These are phyloP conservation scores for Xenus cinereus DNA, from an alignment of 2,113 vertebrate species.

Conservation along the genomic window DNA sequence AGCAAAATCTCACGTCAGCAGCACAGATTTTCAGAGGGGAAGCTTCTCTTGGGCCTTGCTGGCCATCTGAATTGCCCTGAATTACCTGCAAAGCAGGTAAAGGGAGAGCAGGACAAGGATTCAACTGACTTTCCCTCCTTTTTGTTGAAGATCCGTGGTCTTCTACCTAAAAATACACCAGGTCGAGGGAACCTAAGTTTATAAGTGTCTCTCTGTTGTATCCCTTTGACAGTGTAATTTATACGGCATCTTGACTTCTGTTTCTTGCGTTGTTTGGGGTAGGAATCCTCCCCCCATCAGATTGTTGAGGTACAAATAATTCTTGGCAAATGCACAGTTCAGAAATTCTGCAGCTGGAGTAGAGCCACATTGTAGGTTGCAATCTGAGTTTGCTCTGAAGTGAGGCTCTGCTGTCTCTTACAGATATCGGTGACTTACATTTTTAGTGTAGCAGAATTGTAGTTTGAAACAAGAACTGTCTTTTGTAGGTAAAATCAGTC, in stretches of 20 bases:
- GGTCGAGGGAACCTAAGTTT: neutral
- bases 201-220: neutral
- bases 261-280: neutral
- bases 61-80: neutral
- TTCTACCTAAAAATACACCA: neutral
- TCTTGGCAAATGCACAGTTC: neutral
- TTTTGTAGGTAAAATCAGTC: neutral
- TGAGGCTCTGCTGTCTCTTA: neutral
- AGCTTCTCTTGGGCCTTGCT: neutral
- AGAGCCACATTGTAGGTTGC: neutral
- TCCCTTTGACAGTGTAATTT: neutral
- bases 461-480: neutral
- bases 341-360: neutral
- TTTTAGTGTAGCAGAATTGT: neutral
- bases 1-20: neutral
- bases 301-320: neutral
- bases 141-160: neutral
- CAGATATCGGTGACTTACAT: neutral
- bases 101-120: neutral
- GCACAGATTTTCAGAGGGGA: neutral
- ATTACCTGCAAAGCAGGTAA: neutral
- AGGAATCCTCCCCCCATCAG: neutral
- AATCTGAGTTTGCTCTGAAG: neutral
- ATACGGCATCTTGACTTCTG: neutral
- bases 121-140: neutral